Evolutionary conservation across 2,113 vertebrate genomes (phyloP).

Genomic region (Coturnix japonica): DNA sequence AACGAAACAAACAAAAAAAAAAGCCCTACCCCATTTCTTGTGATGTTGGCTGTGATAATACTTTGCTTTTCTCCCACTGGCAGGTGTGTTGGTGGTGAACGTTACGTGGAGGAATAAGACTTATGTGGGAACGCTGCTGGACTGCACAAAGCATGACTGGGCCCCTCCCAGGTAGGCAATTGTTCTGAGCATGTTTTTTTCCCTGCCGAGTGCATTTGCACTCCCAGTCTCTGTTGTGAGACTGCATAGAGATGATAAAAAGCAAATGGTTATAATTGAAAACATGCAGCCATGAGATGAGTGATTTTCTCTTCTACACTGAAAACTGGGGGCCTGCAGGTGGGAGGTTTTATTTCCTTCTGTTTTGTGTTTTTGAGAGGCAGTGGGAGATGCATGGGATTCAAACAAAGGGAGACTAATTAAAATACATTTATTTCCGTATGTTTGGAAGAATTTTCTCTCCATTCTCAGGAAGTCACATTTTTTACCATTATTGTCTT

Average conservation of each 20-base stretch:
- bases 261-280: conserved; percentile 61
- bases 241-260: conserved; percentile 55
- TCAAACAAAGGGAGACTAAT: not conserved
- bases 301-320: not conserved
- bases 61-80: conserved; percentile 26
- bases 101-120: conserved; percentile 99
- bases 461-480: not conserved
- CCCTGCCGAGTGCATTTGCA: not conserved
- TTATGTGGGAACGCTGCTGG: conserved; percentile 95
- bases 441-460: not conserved
- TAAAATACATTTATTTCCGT: not conserved
- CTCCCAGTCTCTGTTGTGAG: conserved; percentile 18
- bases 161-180: conserved; percentile 92
- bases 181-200: conserved; percentile 4
- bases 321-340: not conserved
- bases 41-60: conserved; percentile 31
- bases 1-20: not conserved
- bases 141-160: conserved; percentile 99
- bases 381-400: not conserved
- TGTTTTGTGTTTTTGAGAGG: not conserved
- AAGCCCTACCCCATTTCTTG: not conserved
- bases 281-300: not conserved
- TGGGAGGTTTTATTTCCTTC: not conserved
- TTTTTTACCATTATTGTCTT: not conserved
- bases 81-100: conserved; percentile 98